phyloP scores from a whole-genome alignment of 2,797 vertebrate genomes.

The Odontamblyopus rebecca region DNA sequence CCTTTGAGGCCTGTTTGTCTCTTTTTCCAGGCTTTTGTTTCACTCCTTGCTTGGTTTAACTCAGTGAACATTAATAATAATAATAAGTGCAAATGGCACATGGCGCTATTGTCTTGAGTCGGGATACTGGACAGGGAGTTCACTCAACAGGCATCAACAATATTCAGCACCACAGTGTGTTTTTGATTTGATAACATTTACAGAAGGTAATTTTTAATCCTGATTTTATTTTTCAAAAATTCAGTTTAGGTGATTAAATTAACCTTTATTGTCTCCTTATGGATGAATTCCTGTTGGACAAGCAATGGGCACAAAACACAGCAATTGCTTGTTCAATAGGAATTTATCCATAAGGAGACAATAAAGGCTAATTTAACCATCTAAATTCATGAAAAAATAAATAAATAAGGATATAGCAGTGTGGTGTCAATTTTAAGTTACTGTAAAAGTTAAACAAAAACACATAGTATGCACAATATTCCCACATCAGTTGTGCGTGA shows the following conservation, averaged over 20 bases:
- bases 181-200: neutral
- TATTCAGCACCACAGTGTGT: slow-evolving; percentile 4
- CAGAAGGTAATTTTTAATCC: neutral
- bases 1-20: slow-evolving; percentile 30
- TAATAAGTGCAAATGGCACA: slow-evolving; percentile 14
- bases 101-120: slow-evolving; percentile 7
- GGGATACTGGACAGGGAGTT: slow-evolving; percentile 15
- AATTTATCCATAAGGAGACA: no score
- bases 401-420: no score
- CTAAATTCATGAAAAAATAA: no score
- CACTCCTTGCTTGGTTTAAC: slow-evolving; percentile 36
- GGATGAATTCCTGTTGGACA: no score
- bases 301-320: no score
- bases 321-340: no score
- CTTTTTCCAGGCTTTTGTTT: slow-evolving; percentile 37
- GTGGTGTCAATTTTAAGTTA: no score
- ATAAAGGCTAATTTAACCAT: no score
- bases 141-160: slow-evolving; percentile 15
- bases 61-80: slow-evolving; percentile 21
- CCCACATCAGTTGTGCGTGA: neutral
- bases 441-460: no score
- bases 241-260: neutral
- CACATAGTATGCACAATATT: neutral
- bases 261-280: no score
- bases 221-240: neutral